Base-by-base conservation (phyloP, 2,888 invertebrate species). In the Abrostola triplasia region DNA sequence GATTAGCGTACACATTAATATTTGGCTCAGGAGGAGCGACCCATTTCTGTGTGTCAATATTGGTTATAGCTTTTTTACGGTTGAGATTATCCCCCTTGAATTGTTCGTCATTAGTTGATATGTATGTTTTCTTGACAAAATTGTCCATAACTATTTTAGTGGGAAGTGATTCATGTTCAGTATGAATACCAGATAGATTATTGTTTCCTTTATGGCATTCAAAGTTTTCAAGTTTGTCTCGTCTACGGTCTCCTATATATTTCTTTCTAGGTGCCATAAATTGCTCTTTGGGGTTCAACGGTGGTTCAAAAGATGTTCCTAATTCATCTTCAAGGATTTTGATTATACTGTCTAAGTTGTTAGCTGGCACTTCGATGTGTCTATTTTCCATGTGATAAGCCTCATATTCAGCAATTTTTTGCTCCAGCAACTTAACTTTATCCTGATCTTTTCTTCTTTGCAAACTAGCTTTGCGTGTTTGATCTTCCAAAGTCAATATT, bases 251-350 rank as follows among this genome's bases (percentile, higher is more conserved):
- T 56, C 72, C 70, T 41, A 50, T 44, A 59, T 61, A 65, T 70
- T 78, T 83, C 41, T 73, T 79, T 72, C 80, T 81, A 47, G 67
- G 13, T 52, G 64, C 50, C 9, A 50, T 38, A 61, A 73, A 80
- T 63, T 75, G 68, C n/a, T 79, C 66, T 72, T 79, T 72, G 50
- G 67, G 44, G 53, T 54, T 72, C 2, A 67, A 12, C 35, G 79
- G 67, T 6, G 78, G 48, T 11, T 88, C 87, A 55, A 85, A 75
- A 41, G 90, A 83, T 36, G 84, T 79, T 44, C 83, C 88, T 54
- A 94, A 76, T 80, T 94, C 94, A 37, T 91, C 86, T 85, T 94
- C 94, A 7, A 94, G 84, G 48, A 90, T 90, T 84, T 90, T 90
- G 13, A 94, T 91, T 54, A 94, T 82, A 64, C 84, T 87, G 68